A percentile compares a stretch with the other conserved stretches of the same genome.
phyloP scores from a whole-genome alignment of 2,888 invertebrate genomes.

The Pecten maximus region DNA sequence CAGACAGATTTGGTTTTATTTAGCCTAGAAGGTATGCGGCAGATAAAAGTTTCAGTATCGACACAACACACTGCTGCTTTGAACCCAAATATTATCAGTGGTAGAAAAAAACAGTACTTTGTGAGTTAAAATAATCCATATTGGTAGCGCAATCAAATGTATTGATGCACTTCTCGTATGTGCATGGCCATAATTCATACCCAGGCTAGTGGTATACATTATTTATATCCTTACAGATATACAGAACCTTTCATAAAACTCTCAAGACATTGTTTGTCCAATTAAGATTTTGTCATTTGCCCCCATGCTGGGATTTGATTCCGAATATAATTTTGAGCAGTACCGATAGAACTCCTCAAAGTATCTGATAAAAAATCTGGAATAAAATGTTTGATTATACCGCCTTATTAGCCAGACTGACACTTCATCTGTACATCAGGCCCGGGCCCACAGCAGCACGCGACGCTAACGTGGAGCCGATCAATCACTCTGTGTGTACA shows the following conservation, averaged over 20 bases:
- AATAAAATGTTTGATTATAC: background rate
- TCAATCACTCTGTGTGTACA: background rate
- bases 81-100: conserved; percentile 28
- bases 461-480: background rate
- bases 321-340: conserved; percentile 2
- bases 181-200: conserved; percentile 30
- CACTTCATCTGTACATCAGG: background rate
- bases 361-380: conserved; percentile 5
- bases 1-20: conserved; percentile 27
- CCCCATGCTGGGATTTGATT: conserved; percentile 21
- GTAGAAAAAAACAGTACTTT: background rate
- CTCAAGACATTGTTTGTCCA: background rate
- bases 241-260: background rate
- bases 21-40: background rate
- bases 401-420: background rate
- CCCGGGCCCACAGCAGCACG: background rate
- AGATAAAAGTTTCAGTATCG: background rate
- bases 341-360: conserved; percentile 5
- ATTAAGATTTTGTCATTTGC: conserved; percentile 29
- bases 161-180: background rate
- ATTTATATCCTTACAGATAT: background rate
- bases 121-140: conserved; percentile 35
- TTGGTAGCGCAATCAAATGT: background rate
- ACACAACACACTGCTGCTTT: background rate
- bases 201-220: background rate